Evolutionary conservation across 2,797 vertebrate genomes (phyloP), one percentile per base, ranked within the genome.

Genomic region (Bradypodion pumilum): DNA sequence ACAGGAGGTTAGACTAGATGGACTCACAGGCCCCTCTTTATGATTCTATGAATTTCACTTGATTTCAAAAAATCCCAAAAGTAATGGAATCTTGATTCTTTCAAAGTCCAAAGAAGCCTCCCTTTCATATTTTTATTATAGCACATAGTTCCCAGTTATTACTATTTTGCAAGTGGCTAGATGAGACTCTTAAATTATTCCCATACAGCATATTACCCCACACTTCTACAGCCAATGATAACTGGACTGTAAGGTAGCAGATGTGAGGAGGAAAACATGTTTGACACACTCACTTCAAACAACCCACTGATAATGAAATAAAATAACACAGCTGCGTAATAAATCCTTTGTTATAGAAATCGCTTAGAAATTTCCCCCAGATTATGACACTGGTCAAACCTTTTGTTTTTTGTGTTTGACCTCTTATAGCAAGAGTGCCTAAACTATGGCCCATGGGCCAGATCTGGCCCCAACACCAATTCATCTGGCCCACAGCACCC

Each of bases 321-420:
- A 4, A 5, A 49, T 35, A 79, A 29, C 19, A 23, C n/a, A 5
- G 23, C 16, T 52, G 23, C 8, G 56, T 29, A 52, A 25, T 69
- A 70, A 59, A 56, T 59, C 8, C 32, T 59, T 56, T 9, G 19
- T 73, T 60, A 42, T 8, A 15, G 21, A 60, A 62, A 74, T 74
- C 27, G 46, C 62, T 74, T 19, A 15, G 52, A 56, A 56, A 56
- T 56, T 65, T 32, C 7, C 8, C 37, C 37, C 9, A 27, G 25
- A 27, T 63, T 52, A 32, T 66, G n/a, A 44, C 9, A 75, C 25
- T 66, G 52, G 62, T 85, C 46, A 73, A 52, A 40, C 46, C 29
- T 81, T 86, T 88, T 23, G 46, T 65, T 86, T 23, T 69, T 77
- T 40, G 84, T 16, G 0, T 69, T 86, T 81, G 37, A 25, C 62